Percentiles rank a stretch among this genome's conserved stretches.
Evolutionary conservation across 2,113 vertebrate genomes (phyloP).

Genomic region (Pristiophorus japonicus): DNA sequence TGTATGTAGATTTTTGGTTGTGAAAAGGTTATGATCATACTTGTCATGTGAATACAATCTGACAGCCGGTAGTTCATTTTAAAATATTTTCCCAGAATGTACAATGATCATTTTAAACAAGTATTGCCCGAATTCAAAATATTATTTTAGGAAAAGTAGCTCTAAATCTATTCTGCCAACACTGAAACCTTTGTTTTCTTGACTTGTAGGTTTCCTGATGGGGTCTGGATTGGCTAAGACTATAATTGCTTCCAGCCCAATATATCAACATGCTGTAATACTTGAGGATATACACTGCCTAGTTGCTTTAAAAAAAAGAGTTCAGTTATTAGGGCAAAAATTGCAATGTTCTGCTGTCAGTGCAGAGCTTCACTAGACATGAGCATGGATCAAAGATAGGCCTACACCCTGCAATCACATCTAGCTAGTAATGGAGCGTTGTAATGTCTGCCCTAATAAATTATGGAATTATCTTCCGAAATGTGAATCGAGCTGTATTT

Average conservation of each 20-base stretch:
- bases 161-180: background rate
- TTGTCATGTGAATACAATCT: background rate
- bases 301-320: background rate
- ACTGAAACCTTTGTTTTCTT: slow-evolving; percentile 20
- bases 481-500: background rate
- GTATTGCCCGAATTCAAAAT: background rate
- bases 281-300: background rate
- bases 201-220: background rate
- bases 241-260: background rate
- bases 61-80: background rate
- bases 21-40: background rate
- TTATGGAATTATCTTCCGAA: background rate
- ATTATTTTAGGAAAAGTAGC: background rate
- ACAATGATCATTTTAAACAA: slow-evolving; percentile 12
- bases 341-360: slow-evolving; percentile 33
- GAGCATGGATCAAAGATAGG: background rate
- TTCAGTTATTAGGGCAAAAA: background rate
- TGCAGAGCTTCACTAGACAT: background rate
- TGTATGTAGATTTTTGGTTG: background rate
- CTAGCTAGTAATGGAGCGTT: background rate
- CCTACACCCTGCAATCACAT: background rate
- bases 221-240: background rate
- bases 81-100: background rate
- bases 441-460: background rate
- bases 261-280: background rate